Base-by-base conservation (phyloP, 2,888 invertebrate species). In the Mechanitis mazaeus region DNA sequence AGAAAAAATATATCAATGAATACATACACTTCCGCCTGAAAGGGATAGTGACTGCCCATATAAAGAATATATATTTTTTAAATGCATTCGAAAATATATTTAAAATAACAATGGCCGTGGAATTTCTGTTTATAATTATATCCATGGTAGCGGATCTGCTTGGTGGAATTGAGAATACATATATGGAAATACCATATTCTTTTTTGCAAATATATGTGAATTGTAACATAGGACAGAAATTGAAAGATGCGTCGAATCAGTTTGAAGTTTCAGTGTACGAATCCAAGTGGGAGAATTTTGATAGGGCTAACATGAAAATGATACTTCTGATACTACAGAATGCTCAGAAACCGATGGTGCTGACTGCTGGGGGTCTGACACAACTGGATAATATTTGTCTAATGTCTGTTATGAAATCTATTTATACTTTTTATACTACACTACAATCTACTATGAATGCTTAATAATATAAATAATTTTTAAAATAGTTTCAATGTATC, bases 241-340 rank as follows among this genome's bases (percentile, higher is more conserved):
- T 86, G 0, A 77, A 80, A 56, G 81, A 85, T n/a, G 82, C 85
- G 0, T 77, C 76, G 60, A 28, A 67, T 0, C 56, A 60, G 0
- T 84, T 86, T 33, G 80, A 81, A 55, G 61, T 64, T 0, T 78
- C 85, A 0, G 76, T 86, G 0, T 86, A 85, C 45, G 70, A 71
- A 46, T 82, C 81, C 50, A 75, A 80, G 45, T 87, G 86, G 85
- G 85, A 86, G 68, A 79, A 80, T 28, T 84, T 84, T 33, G 75
- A 81, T 56, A 73, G 64, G 1, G 33, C 59, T 1, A 85, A 85
- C 57, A 81, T 73, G 78, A 82, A 75, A 61, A 77, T 76, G 20
- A 75, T 85, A 0, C 59, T 78, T 11, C 53, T 84, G 3, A 78
- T 86, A 67, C 68, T 85, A 33, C 78, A 77, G 59, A 81, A 68